phyloP scores from a whole-genome alignment of 1,140 invertebrate species.

The Papilio xuthus region DNA sequence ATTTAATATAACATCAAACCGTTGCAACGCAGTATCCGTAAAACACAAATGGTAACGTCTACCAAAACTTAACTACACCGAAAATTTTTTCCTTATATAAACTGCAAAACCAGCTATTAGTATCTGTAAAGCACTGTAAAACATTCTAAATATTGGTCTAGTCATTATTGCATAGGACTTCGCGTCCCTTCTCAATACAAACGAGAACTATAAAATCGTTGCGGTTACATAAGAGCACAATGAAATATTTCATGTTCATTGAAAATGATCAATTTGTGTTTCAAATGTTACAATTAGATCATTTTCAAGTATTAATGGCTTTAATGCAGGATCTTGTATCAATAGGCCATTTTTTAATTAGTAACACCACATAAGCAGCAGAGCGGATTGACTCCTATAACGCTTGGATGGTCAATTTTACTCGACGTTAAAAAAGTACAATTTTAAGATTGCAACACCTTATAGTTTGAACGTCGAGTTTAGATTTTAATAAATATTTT shows the following conservation, averaged over 20 bases:
- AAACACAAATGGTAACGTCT: conserved; percentile 76
- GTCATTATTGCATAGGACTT: conserved; percentile 74
- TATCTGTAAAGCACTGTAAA: conserved; percentile 77
- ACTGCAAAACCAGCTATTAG: conserved; percentile 75
- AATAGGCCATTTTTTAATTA: not conserved
- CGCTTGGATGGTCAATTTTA: too few relatives aligned
- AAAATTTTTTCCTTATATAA: conserved; percentile 66
- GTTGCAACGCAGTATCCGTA: conserved; percentile 52
- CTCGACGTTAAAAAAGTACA: too few relatives aligned
- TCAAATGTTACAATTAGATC: not conserved
- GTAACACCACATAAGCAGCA: not conserved
- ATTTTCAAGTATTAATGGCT: conserved; percentile 5
- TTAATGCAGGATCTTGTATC: not conserved
- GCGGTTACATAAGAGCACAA: conserved; percentile 45
- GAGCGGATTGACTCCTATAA: too few relatives aligned
- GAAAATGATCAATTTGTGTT: conserved; percentile 34
- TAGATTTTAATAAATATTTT: not conserved
- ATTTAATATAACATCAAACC: conserved; percentile 68
- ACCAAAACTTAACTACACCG: conserved; percentile 69
- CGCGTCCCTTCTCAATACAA: conserved; percentile 50
- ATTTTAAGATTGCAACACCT: not conserved
- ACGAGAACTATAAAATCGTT: conserved; percentile 57
- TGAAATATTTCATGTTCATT: conserved; percentile 15
- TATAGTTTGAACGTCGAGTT: not conserved
- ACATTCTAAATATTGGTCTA: conserved; percentile 81